Percentiles rank a stretch among this genome's conserved stretches.
Conservation (phyloP, 2,888 invertebrate genomes). For the Phasia obesa region DNA sequence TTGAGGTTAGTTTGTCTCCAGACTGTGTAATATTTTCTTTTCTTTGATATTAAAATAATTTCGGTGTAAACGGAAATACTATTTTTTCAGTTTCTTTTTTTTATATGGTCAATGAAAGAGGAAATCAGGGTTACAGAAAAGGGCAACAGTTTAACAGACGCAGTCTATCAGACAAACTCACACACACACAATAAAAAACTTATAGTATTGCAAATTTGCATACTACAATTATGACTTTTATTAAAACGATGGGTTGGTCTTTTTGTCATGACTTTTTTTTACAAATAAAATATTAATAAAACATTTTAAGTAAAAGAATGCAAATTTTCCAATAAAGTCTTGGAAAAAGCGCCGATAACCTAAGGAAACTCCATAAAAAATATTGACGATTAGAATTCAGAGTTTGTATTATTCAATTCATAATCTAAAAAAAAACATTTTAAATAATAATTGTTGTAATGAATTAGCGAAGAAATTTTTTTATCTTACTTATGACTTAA, state of each 20-base stretch:
- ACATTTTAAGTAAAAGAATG: background rate
- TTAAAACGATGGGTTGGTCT: conserved; percentile 23
- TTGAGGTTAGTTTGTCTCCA: conserved; percentile 20
- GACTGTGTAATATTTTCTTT: conserved; percentile 18
- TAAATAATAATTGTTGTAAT: no score
- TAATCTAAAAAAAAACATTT: no score
- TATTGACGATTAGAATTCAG: background rate
- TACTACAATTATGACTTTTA: conserved; percentile 23
- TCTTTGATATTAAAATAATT: conserved; percentile 26
- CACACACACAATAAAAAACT: background rate
- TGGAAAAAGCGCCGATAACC: conserved; percentile 51
- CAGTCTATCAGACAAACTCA: background rate
- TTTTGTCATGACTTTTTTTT: background rate
- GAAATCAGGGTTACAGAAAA: conserved; percentile 72
- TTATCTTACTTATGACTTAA: no score
- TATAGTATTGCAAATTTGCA: conserved; percentile 31
- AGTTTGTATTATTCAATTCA: no score
- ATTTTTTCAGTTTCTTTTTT: conserved; percentile 19
- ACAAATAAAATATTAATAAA: conserved; percentile 4
- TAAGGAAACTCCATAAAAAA: conserved; percentile 41
- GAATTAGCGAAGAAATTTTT: no score
- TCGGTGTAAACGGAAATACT: conserved; percentile 63
- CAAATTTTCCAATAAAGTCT: conserved; percentile 40
- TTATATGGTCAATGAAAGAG: conserved; percentile 68
- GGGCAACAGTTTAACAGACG: conserved; percentile 61